Evolutionary conservation across 1,140 invertebrate species (phyloP).

Genomic region (Danaus plexippus): DNA sequence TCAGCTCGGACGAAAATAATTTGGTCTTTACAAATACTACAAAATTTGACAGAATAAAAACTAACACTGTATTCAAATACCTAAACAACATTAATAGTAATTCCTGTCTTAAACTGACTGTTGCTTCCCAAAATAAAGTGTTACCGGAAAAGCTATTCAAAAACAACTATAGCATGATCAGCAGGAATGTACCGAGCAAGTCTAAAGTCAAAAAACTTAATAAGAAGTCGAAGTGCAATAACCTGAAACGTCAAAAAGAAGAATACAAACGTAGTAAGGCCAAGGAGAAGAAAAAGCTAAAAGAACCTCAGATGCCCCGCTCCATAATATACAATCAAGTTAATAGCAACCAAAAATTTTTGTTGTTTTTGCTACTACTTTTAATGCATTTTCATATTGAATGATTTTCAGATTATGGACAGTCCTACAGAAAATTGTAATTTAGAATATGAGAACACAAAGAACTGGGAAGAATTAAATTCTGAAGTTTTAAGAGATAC

Average conservation of each 20-base stretch:
- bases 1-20: too few species aligned
- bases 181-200: too few species aligned
- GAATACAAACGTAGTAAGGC: slow-evolving; percentile 21
- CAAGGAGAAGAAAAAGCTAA: slow-evolving; percentile 25
- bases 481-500: neutral
- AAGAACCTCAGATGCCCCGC: slow-evolving; percentile 15
- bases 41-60: too few species aligned
- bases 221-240: slow-evolving; percentile 25
- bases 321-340: slow-evolving; percentile 32
- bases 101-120: too few species aligned
- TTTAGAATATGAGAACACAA: slow-evolving; percentile 1
- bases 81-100: too few species aligned
- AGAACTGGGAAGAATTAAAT: slow-evolving; percentile 2
- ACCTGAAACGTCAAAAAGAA: slow-evolving; percentile 26
- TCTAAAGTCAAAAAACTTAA: slow-evolving; percentile 20
- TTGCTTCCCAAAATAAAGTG: too few species aligned
- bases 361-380: slow-evolving; percentile 2
- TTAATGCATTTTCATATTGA: slow-evolving; percentile 1
- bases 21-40: too few species aligned
- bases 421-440: slow-evolving; percentile 44
- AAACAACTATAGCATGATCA: too few species aligned
- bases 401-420: slow-evolving; percentile 41
- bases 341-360: slow-evolving; percentile 13
- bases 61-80: too few species aligned
- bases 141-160: neutral